Base-by-base conservation (phyloP, 2,888 invertebrate species). In the Tenthredo amoena region DNA sequence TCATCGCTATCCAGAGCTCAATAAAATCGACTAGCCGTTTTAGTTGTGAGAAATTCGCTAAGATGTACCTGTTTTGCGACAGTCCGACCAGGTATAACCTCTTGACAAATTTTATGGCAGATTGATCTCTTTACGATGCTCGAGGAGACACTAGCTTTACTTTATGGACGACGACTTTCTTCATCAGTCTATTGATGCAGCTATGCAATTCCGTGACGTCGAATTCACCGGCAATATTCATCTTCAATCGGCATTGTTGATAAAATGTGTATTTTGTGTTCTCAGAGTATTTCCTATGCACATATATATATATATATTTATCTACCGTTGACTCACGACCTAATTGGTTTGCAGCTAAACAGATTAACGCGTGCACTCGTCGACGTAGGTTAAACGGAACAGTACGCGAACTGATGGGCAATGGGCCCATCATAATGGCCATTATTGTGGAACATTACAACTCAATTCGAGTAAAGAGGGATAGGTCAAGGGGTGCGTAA, bases 401-500 rank as follows among this genome's bases (percentile, higher is more conserved):
- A n/a, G 26, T 76, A 47, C 18, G 21, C n/a, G 47, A 79, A 79
- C 18, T 47, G 58, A 79, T 79, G 34, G 79, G 18, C 58, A 31
- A 79, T 79, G 18, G 79, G 55, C n/a, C 21, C 55, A 58, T 79
- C 58, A 47, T 55, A 58, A 79, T 58, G 58, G 34, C 58, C 79
- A 34, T 37, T 34, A 79, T 79, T 79, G 50, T 18, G 15, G 79
- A 34, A 50, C 47, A 31, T 79, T 79, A 58, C 55, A 58, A n/a
- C n/a, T 34, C 34, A 12, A 50, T 34, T 37, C 58, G 9, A 55
- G 55, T 55, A 7, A n/a, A 55, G 10, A 58, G 79, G 79, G 55
- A 34, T 58, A 55, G 55, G 50, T 34, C 79, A 79, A 58, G 55
- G 34, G 40, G n/a, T 18, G 72, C 40, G 43, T 40, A 68, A 21